phyloP scores from a whole-genome alignment of 2,797 vertebrate species.

The Gallinago solitaria region DNA sequence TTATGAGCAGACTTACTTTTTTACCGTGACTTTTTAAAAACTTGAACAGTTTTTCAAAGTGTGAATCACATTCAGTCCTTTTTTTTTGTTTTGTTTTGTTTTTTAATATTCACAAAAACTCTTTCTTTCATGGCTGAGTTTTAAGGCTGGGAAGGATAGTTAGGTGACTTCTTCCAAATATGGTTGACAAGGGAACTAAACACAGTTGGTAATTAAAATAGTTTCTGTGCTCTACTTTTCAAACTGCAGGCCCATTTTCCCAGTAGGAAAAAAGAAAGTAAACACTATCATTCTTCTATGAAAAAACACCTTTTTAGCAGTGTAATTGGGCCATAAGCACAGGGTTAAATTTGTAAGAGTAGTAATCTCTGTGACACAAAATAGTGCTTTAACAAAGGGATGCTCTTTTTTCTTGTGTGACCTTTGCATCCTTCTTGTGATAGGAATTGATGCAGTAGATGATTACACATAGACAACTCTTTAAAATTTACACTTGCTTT shows the following conservation, averaged over 20 bases:
- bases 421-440: background rate
- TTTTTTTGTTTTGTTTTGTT: background rate
- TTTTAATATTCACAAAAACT: background rate
- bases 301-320: background rate
- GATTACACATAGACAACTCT: background rate
- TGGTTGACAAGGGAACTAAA: background rate
- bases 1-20: background rate
- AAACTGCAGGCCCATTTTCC: background rate
- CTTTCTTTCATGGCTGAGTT: background rate
- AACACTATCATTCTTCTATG: background rate
- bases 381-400: background rate
- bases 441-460: background rate
- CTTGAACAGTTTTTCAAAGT: background rate
- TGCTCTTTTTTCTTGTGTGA: background rate
- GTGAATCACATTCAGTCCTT: background rate
- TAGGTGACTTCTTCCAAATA: background rate
- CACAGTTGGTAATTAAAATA: background rate
- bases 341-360: background rate
- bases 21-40: background rate
- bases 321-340: background rate
- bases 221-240: background rate
- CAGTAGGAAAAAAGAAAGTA: background rate
- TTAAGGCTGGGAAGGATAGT: background rate
- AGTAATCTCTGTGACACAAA: background rate
- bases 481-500: background rate